These are phyloP conservation scores for Odontophorus gujanensis DNA, from an alignment of 2,113 vertebrate species.

Conservation along the genomic window DNA sequence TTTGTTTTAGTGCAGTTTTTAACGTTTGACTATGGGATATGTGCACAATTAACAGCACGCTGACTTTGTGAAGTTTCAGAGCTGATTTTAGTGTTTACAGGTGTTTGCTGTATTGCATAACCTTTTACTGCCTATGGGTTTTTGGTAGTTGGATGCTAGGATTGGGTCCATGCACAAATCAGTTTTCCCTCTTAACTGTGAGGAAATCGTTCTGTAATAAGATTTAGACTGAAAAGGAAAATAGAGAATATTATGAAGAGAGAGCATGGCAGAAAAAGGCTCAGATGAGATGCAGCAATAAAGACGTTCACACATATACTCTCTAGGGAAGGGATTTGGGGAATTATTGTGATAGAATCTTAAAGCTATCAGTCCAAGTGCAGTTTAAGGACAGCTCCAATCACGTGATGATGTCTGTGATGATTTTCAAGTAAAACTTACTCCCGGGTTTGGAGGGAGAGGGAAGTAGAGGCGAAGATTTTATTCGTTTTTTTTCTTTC, in stretches of 20 bases:
- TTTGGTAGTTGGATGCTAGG: neutral
- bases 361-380: conserved; percentile 3
- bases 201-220: neutral
- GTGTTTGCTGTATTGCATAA: neutral
- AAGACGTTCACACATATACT: neutral
- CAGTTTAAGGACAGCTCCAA: neutral
- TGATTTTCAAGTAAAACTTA: neutral
- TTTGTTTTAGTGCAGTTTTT: neutral
- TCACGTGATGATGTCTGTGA: neutral
- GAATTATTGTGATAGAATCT: conserved; percentile 25
- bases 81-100: neutral
- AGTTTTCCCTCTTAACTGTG: neutral
- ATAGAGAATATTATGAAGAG: neutral
- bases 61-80: neutral
- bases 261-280: neutral
- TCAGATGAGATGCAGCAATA: neutral
- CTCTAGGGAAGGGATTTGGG: conserved; percentile 24
- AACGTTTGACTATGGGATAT: neutral
- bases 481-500: neutral
- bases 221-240: conserved; percentile 5
- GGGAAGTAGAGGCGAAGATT: neutral
- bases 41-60: neutral
- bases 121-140: neutral
- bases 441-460: neutral
- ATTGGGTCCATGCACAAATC: neutral